Conservation (phyloP, 2,797 vertebrate genomes). For the Periparus ater region DNA sequence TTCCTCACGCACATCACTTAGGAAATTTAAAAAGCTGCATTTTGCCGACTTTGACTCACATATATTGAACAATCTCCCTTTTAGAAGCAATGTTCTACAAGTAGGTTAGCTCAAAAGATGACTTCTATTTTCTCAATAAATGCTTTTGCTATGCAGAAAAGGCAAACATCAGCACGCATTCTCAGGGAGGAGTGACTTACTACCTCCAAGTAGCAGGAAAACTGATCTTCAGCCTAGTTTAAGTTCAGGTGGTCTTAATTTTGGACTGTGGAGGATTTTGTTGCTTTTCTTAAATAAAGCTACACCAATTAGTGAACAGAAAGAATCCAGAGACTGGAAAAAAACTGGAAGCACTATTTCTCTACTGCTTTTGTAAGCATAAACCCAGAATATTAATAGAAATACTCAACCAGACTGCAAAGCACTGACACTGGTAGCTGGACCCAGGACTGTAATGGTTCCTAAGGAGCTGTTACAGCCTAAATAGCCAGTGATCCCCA, state of each 20-base stretch:
- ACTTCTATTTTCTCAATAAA: neutral
- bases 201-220: neutral
- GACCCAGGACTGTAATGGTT: neutral
- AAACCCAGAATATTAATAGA: neutral
- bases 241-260: accelerated
- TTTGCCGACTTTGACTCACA: neutral
- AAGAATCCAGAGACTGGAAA: neutral
- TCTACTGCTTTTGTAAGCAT: neutral
- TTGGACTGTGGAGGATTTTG: accelerated
- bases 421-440: neutral
- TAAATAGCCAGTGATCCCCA: conserved; percentile 20
- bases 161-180: neutral
- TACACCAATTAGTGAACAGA: neutral
- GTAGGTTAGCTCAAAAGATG: neutral
- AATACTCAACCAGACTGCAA: neutral
- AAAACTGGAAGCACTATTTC: neutral
- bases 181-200: neutral
- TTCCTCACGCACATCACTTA: neutral
- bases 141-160: neutral
- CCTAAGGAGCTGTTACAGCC: conserved; percentile 1
- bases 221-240: neutral
- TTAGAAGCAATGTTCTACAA: neutral
- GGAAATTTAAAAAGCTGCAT: neutral
- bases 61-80: neutral
- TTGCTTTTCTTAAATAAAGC: neutral